These are phyloP conservation scores for Cichladusa arquata DNA, from an alignment of 2,113 vertebrate species.

Conservation along the genomic window DNA sequence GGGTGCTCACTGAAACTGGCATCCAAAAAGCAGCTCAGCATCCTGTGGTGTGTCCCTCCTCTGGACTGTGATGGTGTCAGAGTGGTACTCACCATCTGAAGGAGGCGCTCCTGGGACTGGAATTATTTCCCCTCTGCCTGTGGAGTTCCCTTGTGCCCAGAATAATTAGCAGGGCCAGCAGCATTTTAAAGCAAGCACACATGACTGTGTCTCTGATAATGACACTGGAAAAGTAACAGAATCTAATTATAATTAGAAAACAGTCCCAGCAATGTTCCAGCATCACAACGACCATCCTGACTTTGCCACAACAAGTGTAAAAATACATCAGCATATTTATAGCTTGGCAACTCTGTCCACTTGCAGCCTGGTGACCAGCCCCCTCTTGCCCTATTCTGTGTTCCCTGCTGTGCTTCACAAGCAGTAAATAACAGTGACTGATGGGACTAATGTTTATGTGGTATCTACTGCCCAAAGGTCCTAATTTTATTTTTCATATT, in stretches of 20 bases:
- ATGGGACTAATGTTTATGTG: background rate
- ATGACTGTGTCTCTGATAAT: slow-evolving; percentile 31
- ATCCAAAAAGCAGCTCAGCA: background rate
- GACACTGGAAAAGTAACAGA: slow-evolving; percentile 46
- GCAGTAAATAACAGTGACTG: background rate
- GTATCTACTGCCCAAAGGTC: background rate
- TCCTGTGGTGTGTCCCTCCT: background rate
- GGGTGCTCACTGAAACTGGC: accelerated
- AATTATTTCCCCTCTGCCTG: background rate
- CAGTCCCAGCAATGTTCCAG: slow-evolving; percentile 32
- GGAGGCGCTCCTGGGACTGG: slow-evolving; percentile 21
- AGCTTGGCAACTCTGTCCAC: slow-evolving; percentile 40
- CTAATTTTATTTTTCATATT: background rate
- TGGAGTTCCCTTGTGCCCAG: background rate
- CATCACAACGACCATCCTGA: slow-evolving; percentile 53
- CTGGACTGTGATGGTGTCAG: background rate
- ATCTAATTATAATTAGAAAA: slow-evolving; percentile 67
- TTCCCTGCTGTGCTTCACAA: background rate
- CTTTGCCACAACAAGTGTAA: slow-evolving; percentile 65
- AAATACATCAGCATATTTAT: slow-evolving; percentile 68
- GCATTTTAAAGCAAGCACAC: slow-evolving; percentile 26
- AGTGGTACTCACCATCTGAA: background rate
- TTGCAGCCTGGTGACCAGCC: background rate
- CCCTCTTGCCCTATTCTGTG: background rate
- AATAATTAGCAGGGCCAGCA: slow-evolving; percentile 1